Evolutionary conservation across 1,140 invertebrate species (phyloP).

Genomic region (Lasaia peninsularis): DNA sequence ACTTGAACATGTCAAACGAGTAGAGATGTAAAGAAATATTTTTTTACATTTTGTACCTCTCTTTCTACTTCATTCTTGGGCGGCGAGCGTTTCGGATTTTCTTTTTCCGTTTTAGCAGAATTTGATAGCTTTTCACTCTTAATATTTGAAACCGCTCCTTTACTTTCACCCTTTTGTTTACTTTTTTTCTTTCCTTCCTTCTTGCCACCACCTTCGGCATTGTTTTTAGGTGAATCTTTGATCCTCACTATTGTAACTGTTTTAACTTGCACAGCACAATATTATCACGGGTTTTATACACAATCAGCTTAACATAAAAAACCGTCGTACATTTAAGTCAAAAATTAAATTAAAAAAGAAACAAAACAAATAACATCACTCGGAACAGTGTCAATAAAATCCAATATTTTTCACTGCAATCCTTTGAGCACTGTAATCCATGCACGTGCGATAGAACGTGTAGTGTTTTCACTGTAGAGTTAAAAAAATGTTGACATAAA

Average conservation of each 20-base stretch:
- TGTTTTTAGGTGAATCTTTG: conserved; percentile 75
- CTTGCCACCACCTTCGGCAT: conserved; percentile 74
- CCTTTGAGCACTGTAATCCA: conserved; percentile 70
- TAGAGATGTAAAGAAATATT: neutral
- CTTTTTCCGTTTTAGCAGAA: conserved; percentile 51
- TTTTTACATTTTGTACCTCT: conserved; percentile 39
- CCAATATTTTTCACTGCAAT: conserved; percentile 63
- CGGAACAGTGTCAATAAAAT: conserved; percentile 27
- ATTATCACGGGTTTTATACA: conserved; percentile 18
- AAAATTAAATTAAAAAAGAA: conserved; percentile 17
- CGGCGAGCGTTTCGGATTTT: conserved; percentile 41
- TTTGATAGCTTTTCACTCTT: conserved; percentile 48
- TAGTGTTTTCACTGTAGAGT: conserved; percentile 28
- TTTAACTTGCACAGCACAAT: conserved; percentile 33
- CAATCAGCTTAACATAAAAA: neutral
- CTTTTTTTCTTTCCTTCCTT: conserved; percentile 78
- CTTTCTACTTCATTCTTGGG: conserved; percentile 42
- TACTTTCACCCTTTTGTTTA: conserved; percentile 65
- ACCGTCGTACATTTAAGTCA: neutral
- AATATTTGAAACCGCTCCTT: conserved; percentile 51
- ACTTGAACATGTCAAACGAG: neutral
- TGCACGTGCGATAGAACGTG: conserved; percentile 34
- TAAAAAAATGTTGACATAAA: conserved; percentile 55
- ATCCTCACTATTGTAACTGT: conserved; percentile 77
- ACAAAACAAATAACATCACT: conserved; percentile 11